Base-by-base conservation (phyloP, 1,140 invertebrate genomes). In the Drosophila ficusphila region DNA sequence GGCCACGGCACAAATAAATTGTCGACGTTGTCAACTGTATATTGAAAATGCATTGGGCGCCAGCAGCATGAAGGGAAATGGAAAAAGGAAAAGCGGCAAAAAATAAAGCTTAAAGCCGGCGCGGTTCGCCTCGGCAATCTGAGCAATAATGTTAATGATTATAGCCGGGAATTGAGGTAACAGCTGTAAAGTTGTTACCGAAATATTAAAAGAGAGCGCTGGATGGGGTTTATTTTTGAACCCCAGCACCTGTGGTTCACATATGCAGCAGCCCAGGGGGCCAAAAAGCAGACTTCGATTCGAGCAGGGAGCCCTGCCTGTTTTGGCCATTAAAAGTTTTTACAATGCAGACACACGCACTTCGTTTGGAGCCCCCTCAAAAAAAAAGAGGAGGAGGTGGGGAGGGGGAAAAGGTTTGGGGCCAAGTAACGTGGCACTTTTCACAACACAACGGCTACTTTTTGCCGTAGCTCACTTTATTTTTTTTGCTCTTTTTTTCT, bases 271-370 rank as follows among this genome's bases (percentile, higher is more conserved):
- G 25, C 25, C 19, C 19, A 8, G 53, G 21, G 25, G 11, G n/a
- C 16, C 16, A 5, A 11, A 62, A 25, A 23, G 41, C 36, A 33
- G 31, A 33, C 61, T 73, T 49, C 53, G 42, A 29, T 12, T 41
- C 52, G 27, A 16, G 23, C n/a, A 11, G n/a, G 8, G 54, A 23
- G 42, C 21, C 18, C 62, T 65, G 62, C 2, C 60, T 27, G 62
- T 49, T 44, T 56, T 46, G 54, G 65, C 83, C 82, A 88, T 88
- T 88, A 88, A 82, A 88, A 88, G 73, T 88, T 88, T 72, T 88
- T 88, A 88, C 82, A 88, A 88, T 88, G 82, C 82, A 88, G 82
- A 82, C 82, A 88, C 82, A 88, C 82, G 82, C 82, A 88, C 82
- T 88, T 88, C 60, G 71, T 27, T 27, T 27, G 33, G 38, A 14